Conservation (phyloP, 2,888 invertebrate genomes). For the Nomada fabriciana region DNA sequence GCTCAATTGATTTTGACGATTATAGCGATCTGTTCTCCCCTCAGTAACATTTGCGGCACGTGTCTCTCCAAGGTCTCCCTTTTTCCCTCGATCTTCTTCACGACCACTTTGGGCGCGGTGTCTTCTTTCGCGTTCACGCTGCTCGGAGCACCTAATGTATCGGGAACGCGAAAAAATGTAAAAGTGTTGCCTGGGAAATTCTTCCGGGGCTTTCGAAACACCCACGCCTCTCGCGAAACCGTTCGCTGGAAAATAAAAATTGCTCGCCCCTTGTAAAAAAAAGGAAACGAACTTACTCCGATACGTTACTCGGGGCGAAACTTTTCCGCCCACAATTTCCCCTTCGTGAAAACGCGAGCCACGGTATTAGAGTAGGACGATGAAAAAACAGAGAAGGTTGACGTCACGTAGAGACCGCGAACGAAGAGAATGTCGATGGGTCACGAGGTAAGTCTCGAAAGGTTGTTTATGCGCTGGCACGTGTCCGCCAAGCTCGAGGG, state of each 20-base stretch:
- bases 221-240: no score
- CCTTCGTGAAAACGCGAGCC: background rate
- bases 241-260: background rate
- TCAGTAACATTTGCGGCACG: constrained; percentile 89
- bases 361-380: background rate
- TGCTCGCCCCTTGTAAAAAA: no score
- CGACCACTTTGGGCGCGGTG: constrained; percentile 86
- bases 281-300: no score
- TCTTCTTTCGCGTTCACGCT: constrained; percentile 84
- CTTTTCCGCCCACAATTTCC: background rate
- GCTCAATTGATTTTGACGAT: constrained; percentile 82
- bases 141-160: constrained; percentile 65
- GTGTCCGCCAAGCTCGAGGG: constrained; percentile 68
- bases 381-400: constrained; percentile 12
- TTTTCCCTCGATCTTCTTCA: constrained; percentile 87
- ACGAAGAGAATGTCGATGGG: constrained; percentile 45
- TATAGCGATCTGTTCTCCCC: constrained; percentile 91
- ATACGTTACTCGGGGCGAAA: background rate
- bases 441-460: constrained; percentile 66
- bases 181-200: background rate
- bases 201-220: no score
- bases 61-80: constrained; percentile 89
- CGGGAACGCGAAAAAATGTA: background rate
- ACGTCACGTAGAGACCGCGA: constrained; percentile 42
- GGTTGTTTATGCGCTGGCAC: constrained; percentile 76